Evolutionary conservation across 2,797 vertebrate species (phyloP).

Genomic region (Catamblyrhynchus diadema): DNA sequence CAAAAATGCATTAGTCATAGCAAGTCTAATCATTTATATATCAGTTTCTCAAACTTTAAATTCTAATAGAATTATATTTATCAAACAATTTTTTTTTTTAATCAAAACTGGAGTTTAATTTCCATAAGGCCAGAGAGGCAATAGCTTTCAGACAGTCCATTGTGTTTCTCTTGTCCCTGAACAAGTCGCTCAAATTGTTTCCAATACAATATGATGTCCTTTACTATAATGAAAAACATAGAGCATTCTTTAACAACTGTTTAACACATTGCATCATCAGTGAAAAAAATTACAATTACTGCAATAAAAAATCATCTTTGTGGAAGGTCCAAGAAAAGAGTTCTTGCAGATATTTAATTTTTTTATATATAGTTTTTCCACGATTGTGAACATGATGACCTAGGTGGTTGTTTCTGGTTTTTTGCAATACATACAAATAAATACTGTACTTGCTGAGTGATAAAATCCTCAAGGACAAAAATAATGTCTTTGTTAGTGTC

Average conservation of each 20-base stretch:
- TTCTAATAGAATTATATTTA: background rate
- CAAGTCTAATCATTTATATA: background rate
- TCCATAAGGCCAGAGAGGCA: background rate
- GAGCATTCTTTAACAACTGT: background rate
- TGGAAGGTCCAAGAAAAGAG: background rate
- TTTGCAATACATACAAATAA: background rate
- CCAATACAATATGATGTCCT: background rate
- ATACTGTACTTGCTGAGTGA: background rate
- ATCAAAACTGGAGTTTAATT: background rate
- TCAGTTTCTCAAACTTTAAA: background rate
- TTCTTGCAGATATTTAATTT: background rate
- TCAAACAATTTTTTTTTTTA: background rate
- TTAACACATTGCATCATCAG: background rate
- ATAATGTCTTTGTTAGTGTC: background rate
- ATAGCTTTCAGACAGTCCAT: background rate
- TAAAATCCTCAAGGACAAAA: background rate
- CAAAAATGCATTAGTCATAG: background rate
- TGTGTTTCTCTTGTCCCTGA: background rate
- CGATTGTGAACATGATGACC: background rate
- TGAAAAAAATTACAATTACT: background rate
- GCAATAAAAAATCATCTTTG: background rate
- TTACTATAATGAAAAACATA: background rate
- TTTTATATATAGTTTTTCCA: background rate
- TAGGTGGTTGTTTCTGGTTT: background rate
- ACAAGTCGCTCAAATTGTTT: background rate